These are phyloP conservation scores for Aphelocoma californica DNA, from an alignment of 2,797 vertebrate genomes.

Conservation along the genomic window DNA sequence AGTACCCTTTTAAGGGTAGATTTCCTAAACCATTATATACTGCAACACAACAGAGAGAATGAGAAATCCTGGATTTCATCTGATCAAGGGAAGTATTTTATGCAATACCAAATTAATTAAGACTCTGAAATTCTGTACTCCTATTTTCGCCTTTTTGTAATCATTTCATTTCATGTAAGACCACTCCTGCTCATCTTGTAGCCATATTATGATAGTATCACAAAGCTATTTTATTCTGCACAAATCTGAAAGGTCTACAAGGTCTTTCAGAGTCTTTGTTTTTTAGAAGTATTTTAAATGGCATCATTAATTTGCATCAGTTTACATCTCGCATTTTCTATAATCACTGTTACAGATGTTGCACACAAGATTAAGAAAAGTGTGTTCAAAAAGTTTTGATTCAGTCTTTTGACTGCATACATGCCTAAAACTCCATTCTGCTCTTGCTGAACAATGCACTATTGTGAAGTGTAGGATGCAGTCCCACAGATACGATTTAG, in stretches of 20 bases:
- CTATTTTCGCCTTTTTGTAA: background rate
- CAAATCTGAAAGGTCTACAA: background rate
- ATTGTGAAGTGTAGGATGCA: conserved; percentile 25
- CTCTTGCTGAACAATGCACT: conserved; percentile 47
- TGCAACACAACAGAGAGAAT: background rate
- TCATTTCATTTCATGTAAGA: background rate
- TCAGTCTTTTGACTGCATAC: background rate
- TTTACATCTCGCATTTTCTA: background rate
- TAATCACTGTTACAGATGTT: background rate
- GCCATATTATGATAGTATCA: background rate
- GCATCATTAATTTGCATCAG: background rate
- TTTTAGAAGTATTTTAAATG: background rate
- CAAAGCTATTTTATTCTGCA: background rate
- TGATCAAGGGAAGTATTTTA: background rate
- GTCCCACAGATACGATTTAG: conserved; percentile 49
- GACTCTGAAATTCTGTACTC: background rate
- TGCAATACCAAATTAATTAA: background rate
- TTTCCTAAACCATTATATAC: background rate
- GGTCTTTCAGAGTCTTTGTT: background rate
- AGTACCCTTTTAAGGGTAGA: background rate
- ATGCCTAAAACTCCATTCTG: conserved; percentile 16
- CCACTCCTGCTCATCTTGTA: background rate
- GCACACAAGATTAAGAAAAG: background rate
- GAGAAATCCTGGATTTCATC: background rate
- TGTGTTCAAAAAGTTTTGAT: background rate